These are phyloP conservation scores for Standfussiana lucernea DNA, from an alignment of 2,888 invertebrate genomes.

Conservation along the genomic window DNA sequence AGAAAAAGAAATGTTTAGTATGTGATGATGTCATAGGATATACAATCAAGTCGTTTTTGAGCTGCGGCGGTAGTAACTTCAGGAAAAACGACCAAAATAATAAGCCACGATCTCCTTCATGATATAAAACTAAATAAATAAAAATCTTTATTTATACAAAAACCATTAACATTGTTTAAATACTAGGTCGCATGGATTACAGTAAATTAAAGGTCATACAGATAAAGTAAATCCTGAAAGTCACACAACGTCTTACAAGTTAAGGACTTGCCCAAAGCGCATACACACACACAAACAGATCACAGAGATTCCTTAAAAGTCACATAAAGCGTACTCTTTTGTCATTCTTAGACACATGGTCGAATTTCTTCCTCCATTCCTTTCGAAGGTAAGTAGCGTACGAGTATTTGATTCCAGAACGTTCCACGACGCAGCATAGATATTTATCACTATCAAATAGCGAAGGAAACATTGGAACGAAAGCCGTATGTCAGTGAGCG, in stretches of 20 bases:
- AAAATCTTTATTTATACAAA: no score
- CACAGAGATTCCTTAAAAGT: not conserved
- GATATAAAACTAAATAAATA: no score
- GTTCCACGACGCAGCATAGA: conserved; percentile 8
- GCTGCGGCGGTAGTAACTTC: not conserved
- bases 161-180: no score
- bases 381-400: conserved; percentile 27
- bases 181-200: no score
- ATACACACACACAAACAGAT: not conserved
- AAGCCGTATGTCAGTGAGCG: conserved; percentile 27
- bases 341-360: conserved; percentile 47
- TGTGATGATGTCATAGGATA: not conserved
- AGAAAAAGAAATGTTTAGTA: conserved; percentile 16
- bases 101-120: no score
- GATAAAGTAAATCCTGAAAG: no score
- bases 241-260: not conserved
- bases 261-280: not conserved
- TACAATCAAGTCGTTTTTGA: not conserved
- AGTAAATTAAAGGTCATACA: no score
- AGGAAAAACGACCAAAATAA: no score
- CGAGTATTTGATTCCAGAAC: conserved; percentile 36
- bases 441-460: conserved; percentile 56
- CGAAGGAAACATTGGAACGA: conserved; percentile 30
- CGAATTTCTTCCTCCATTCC: conserved; percentile 20
- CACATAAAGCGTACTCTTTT: conserved; percentile 19